Percentiles rank a stretch among this genome's conserved stretches.
phyloP scores from a whole-genome alignment of 2,888 invertebrate genomes.

The Netelia virgata region DNA sequence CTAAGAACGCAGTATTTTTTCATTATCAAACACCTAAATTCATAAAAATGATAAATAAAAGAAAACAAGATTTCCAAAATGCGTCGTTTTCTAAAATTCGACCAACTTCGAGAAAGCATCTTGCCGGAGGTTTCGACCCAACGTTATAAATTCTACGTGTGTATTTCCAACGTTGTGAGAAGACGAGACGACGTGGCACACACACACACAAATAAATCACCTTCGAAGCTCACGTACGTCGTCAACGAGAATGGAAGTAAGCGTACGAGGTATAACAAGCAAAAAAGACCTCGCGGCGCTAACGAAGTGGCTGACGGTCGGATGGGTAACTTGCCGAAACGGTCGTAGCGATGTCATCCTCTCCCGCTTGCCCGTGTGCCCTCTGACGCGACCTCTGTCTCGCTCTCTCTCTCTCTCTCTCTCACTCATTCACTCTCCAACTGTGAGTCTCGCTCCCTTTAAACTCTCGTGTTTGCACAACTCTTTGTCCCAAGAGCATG shows the following conservation, averaged over 20 bases:
- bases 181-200: not conserved
- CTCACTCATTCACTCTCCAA: not conserved
- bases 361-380: conserved; percentile 50
- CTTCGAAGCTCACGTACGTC: conserved; percentile 13
- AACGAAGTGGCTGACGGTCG: conserved; percentile 82
- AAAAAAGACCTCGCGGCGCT: conserved; percentile 79
- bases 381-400: conserved; percentile 25
- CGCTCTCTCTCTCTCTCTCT: not conserved
- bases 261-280: conserved; percentile 76
- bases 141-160: not conserved
- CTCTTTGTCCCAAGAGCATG: conserved; percentile 82
- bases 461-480: conserved; percentile 81
- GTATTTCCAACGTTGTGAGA: not conserved
- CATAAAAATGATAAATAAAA: too few relatives aligned
- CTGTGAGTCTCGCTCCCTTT: conserved; percentile 26
- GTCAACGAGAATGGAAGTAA: conserved; percentile 73
- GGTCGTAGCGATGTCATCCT: conserved; percentile 79
- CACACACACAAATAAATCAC: conserved; percentile 13
- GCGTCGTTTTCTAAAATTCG: too few relatives aligned
- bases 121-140: not conserved
- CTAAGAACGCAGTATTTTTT: not conserved
- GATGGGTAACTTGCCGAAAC: conserved; percentile 77
- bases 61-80: too few relatives aligned
- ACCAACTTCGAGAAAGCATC: not conserved
- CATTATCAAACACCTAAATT: too few relatives aligned